phyloP scores from a whole-genome alignment of 2,797 vertebrate genomes.

The Sebastolobus alascanus region DNA sequence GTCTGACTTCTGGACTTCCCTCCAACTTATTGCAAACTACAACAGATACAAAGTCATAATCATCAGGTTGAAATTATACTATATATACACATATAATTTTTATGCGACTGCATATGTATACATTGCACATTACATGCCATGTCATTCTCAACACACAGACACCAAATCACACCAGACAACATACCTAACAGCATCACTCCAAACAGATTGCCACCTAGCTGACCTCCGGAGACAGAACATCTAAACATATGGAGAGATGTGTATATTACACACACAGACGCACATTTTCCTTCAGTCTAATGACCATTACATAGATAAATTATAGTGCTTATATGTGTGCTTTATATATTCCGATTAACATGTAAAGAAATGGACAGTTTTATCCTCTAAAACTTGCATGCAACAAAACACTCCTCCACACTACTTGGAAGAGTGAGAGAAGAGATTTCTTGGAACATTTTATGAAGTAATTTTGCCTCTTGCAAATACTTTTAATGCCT shows the following conservation, averaged over 20 bases:
- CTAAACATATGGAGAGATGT: constrained; percentile 76
- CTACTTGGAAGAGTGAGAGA: not conserved
- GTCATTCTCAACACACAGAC: constrained; percentile 43
- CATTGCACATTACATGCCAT: constrained; percentile 12
- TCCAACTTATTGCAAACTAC: not conserved
- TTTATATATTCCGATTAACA: constrained; percentile 27
- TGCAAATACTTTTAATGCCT: not conserved
- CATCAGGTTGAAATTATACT: not conserved
- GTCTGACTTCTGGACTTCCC: not conserved
- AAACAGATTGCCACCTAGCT: constrained; percentile 75
- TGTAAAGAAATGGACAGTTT: not conserved
- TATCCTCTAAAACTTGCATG: not conserved
- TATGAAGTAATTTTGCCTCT: not conserved
- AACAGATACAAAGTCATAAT: not conserved
- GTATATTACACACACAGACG: constrained; percentile 67
- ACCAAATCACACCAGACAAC: constrained; percentile 63
- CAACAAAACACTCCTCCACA: not conserved
- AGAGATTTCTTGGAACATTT: not conserved
- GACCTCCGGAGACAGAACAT: constrained; percentile 78
- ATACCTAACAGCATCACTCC: constrained; percentile 56
- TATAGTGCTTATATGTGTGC: constrained; percentile 9
- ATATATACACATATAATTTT: constrained; percentile 14
- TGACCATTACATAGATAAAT: constrained; percentile 66
- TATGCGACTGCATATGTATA: constrained; percentile 24
- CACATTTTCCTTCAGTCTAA: constrained; percentile 60